Base-by-base conservation (phyloP, 2,113 vertebrate species). In the Paralichthys olivaceus region DNA sequence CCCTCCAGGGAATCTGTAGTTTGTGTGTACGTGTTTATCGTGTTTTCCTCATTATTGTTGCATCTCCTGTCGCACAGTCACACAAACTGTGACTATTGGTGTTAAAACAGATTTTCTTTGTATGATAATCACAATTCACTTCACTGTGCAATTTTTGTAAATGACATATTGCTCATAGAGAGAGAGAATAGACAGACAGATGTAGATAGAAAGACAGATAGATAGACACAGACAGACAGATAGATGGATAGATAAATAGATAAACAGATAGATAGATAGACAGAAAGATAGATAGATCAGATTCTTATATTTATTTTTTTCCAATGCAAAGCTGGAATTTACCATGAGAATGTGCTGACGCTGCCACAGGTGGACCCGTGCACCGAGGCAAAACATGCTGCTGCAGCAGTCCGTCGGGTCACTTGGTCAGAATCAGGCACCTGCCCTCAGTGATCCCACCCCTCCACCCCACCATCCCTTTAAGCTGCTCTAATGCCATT, bases 401-500 rank as follows among this genome's bases (percentile, higher is more conserved):
- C 79, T 59, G 28, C 65, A 55, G 47, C 62, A 61, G 26, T 64
- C 61, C 58, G 87, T 80, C 68, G 28, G 80, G 89, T 89, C 73
- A 89, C 75, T 60, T 22, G 69, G 69, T 65, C 75, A 86, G n/a
- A 51, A 63, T 54, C 59, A 28, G 67, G 54, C 74, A 69, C 69
- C 49, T 69, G 58, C 63, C 64, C 37, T 43, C 40, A 20, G 32
- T 40, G 54, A 53, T 15, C 19, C 49, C 47, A 17, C 47, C 47
- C 17, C 47, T 14, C 47, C 58, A 51, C 29, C 25, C 49, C 14
- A 11, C 68, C 37, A 51, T n/a, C 15, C 13, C 51, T 80, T 69
- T 87, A 87, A 90, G 83, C 87, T 81, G 60, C 68, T 75, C 81
- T 90, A 90, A 91, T 90, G 80, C 63, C 85, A 89, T 90, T 89